Percentiles rank a stretch among this genome's conserved stretches.
Conservation (phyloP, 2,113 vertebrate genomes). For the Hiodon tergisus region DNA sequence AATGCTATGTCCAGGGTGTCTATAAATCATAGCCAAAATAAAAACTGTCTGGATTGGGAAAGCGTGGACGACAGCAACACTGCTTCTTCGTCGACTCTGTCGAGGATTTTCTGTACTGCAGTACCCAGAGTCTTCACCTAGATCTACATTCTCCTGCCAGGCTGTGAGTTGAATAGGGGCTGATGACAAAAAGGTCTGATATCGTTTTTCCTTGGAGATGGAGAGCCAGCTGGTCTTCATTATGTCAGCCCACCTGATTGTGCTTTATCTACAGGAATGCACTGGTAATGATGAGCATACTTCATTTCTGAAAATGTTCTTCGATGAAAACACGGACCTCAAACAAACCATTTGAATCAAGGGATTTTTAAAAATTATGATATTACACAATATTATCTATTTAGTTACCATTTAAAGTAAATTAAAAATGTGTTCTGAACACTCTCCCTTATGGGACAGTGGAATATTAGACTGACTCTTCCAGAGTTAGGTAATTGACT, state of each 20-base stretch:
- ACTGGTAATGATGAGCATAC: background rate
- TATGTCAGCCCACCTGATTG: slow-evolving; percentile 22
- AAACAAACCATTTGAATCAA: background rate
- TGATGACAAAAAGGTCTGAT: background rate
- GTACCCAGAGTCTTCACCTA: no score
- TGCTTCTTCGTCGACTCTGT: no score
- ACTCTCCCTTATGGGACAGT: background rate
- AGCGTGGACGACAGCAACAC: no score
- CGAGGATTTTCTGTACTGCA: no score
- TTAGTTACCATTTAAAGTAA: slow-evolving; percentile 21
- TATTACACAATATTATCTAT: background rate
- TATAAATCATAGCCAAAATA: no score
- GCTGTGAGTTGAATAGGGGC: background rate
- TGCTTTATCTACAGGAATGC: background rate
- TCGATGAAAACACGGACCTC: background rate
- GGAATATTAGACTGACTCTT: slow-evolving; percentile 12
- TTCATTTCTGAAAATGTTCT: background rate
- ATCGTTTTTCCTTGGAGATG: slow-evolving; percentile 26
- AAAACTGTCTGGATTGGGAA: no score
- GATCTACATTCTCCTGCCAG: background rate
- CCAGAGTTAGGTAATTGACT: slow-evolving; percentile 15
- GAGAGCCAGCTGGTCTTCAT: background rate
- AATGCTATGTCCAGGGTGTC: no score
- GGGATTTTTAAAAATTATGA: background rate
- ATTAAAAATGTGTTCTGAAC: slow-evolving; percentile 18